Percentiles rank a stretch among this genome's conserved stretches.
These are phyloP conservation scores for Ceratotherium simum DNA, from an alignment of 2,113 vertebrate genomes.

Conservation along the genomic window DNA sequence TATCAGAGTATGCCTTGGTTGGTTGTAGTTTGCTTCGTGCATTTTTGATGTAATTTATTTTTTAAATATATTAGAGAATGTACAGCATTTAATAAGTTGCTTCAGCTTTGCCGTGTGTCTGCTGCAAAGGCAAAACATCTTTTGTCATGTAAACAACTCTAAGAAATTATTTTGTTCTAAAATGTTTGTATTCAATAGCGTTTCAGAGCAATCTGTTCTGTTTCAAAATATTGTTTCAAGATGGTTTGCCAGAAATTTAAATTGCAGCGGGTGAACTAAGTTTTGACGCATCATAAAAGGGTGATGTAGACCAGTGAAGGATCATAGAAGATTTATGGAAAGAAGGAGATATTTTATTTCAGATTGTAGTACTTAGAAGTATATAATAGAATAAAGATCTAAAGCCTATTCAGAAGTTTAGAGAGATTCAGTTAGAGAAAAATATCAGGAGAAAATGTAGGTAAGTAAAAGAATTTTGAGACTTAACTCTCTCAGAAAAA, in stretches of 20 bases:
- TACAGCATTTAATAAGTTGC: slow-evolving; percentile 27
- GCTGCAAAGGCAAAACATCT: slow-evolving; percentile 32
- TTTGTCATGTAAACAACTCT: slow-evolving; percentile 59
- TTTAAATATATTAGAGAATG: slow-evolving; percentile 44
- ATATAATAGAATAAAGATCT: slow-evolving; percentile 13
- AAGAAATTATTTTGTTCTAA: slow-evolving; percentile 48
- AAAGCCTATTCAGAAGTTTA: not conserved
- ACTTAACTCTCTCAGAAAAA: slow-evolving; percentile 1
- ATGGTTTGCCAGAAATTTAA: slow-evolving; percentile 61
- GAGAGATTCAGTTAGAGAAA: slow-evolving; percentile 48
- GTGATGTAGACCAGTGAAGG: not conserved
- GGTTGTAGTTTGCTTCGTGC: not conserved
- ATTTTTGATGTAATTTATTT: slow-evolving; percentile 23
- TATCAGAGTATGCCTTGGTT: not conserved
- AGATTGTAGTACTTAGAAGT: slow-evolving; percentile 17
- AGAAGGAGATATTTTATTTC: slow-evolving; percentile 61
- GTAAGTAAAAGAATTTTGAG: slow-evolving; percentile 49
- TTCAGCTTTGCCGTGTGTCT: slow-evolving; percentile 29
- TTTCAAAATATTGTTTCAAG: slow-evolving; percentile 44
- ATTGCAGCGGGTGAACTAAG: not conserved
- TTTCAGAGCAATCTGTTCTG: slow-evolving; percentile 57
- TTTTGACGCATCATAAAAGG: slow-evolving; percentile 45
- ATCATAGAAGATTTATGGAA: slow-evolving; percentile 46
- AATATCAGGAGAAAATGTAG: slow-evolving; percentile 43
- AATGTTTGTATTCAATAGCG: slow-evolving; percentile 56